Evolutionary conservation across 2,888 invertebrate species (phyloP).

Genomic region (Dynastes maya): DNA sequence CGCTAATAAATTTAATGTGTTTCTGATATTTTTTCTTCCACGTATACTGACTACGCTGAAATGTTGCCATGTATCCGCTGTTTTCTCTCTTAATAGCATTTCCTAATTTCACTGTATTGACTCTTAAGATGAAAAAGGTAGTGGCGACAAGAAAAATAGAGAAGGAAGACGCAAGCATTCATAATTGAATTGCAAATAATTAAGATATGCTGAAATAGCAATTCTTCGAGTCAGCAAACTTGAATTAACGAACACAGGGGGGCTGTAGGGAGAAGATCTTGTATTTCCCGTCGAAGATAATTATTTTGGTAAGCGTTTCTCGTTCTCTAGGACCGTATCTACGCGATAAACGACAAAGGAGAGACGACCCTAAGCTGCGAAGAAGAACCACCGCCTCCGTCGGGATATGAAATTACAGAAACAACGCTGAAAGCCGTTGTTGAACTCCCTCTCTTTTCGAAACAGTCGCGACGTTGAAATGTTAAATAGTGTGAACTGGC

Average conservation of each 20-base stretch:
- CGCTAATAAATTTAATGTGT: too few species aligned
- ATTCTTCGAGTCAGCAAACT: conserved; percentile 20
- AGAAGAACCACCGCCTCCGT: conserved; percentile 4
- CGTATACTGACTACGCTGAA: too few species aligned
- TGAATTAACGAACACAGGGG: conserved; percentile 25
- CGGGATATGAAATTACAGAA: conserved; percentile 35
- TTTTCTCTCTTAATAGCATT: too few species aligned
- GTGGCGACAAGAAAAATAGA: conserved; percentile 29
- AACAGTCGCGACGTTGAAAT: conserved; percentile 21
- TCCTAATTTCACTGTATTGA: background rate
- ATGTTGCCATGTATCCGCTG: too few species aligned
- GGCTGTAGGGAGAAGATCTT: conserved; percentile 7
- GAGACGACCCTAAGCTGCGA: background rate
- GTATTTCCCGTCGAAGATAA: conserved; percentile 32
- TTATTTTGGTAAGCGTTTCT: conserved; percentile 24
- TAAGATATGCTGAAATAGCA: conserved; percentile 34
- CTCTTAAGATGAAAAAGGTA: background rate
- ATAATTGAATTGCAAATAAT: conserved; percentile 43
- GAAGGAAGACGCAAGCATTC: conserved; percentile 25
- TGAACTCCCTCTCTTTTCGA: conserved; percentile 7
- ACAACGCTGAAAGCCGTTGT: conserved; percentile 29
- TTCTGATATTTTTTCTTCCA: too few species aligned
- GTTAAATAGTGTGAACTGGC: conserved; percentile 6
- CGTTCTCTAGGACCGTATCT: background rate
- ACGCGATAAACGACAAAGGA: conserved; percentile 5